These are phyloP conservation scores for Numenius phaeopus DNA, from an alignment of 2,797 vertebrate species.

Conservation along the genomic window DNA sequence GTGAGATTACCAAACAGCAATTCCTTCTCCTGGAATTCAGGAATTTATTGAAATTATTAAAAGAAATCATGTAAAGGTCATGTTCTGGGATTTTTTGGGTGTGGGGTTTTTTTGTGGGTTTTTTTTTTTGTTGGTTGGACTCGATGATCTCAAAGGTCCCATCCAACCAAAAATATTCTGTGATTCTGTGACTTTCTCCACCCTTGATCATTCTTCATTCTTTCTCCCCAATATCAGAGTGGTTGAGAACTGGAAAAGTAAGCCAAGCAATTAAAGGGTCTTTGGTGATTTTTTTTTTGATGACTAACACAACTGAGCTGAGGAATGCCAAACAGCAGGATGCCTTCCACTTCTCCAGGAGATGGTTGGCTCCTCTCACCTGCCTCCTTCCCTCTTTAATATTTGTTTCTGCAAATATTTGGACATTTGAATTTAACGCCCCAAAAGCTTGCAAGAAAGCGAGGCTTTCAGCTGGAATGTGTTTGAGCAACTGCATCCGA, in stretches of 20 bases:
- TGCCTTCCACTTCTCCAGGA: background rate
- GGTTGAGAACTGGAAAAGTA: background rate
- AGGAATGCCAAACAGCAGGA: background rate
- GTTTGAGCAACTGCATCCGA: background rate
- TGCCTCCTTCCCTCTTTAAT: background rate
- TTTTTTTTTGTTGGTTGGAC: too few species aligned
- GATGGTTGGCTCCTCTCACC: background rate
- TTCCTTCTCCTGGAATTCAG: background rate
- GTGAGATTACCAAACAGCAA: background rate
- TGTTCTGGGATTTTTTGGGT: too few species aligned
- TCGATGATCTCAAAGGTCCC: too few species aligned
- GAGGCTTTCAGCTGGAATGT: background rate
- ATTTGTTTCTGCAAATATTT: conserved; percentile 18
- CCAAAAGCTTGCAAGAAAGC: background rate
- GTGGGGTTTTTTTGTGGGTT: too few species aligned
- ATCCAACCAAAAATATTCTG: too few species aligned
- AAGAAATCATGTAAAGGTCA: background rate
- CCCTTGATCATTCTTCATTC: background rate
- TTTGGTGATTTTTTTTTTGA: background rate
- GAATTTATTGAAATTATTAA: background rate
- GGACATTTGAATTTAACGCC: background rate
- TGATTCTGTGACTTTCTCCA: background rate
- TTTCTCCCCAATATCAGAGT: background rate
- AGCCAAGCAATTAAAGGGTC: background rate
- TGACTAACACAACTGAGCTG: fast-evolving